These are phyloP conservation scores for Heliornis fulica DNA, from an alignment of 2,113 vertebrate genomes.

Conservation along the genomic window DNA sequence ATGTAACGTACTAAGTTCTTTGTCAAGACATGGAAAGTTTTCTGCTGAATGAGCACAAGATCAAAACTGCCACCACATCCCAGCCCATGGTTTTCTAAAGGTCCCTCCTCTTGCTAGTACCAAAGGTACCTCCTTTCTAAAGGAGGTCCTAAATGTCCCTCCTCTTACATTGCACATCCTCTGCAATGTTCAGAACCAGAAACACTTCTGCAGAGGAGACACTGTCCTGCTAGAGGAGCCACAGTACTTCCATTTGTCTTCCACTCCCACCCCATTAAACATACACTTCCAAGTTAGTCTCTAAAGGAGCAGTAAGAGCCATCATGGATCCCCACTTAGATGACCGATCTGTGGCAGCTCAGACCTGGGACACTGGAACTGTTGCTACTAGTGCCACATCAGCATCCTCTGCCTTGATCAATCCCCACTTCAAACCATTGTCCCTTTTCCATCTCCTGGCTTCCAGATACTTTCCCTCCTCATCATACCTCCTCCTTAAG, in stretches of 20 bases:
- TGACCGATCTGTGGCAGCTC: background rate
- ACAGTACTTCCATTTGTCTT: background rate
- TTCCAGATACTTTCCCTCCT: background rate
- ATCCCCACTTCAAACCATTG: background rate
- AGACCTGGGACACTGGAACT: background rate
- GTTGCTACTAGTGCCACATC: background rate
- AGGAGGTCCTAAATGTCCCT: too few relatives aligned
- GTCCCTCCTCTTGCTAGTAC: background rate
- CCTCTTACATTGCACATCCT: background rate
- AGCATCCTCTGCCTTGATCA: background rate
- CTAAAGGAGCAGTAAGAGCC: background rate
- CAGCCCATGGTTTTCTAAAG: background rate
- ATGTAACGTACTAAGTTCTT: background rate
- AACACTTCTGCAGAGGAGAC: background rate
- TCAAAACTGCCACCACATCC: background rate
- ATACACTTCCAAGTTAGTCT: background rate
- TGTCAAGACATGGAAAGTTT: background rate
- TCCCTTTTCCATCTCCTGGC: background rate
- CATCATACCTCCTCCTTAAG: background rate
- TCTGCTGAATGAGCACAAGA: background rate
- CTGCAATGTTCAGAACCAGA: background rate
- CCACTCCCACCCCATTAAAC: background rate
- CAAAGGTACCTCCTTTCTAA: too few relatives aligned
- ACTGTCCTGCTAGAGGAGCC: background rate
- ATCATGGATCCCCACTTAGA: fast-evolving